Evolutionary conservation across 2,797 vertebrate species (phyloP), one percentile per base, ranked within the genome.

Genomic region (Selene dorsalis): DNA sequence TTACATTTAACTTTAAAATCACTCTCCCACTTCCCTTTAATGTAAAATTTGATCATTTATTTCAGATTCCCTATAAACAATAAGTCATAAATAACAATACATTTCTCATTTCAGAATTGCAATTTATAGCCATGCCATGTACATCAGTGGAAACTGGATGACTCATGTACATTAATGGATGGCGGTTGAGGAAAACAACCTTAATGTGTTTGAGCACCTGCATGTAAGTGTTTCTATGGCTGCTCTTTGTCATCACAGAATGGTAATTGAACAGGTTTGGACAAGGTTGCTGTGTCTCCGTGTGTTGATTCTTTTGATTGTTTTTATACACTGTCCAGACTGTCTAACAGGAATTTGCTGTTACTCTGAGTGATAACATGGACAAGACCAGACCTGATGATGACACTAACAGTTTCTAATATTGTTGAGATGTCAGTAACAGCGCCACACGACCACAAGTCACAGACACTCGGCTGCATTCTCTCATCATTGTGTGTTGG

Each of bases 401-500:
- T 18, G 32, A 35, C 32, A 35, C 6, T 35, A 35, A 35, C 32
- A 35, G 32, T 35, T 35, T 8, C 32, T 35, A 35, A 35, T 60
- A 71, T 1, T 41, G 20, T 9, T 48, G 22, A 45, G 14, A 63
- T 28, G 52, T 12, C 57, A 35, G 17, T 22, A 67, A 22, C 39
- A 13, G 35, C 35, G 26, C 14, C 30, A 59, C 48, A 52, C 12
- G 47, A 48, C 22, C 18, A 58, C 30, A 12, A 53, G 22, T 55
- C 62, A 60, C 66, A 72, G 30, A 45, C n/a, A 71, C 62, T 48
- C 24, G 30, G 41, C 52, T 28, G 13, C 22, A 55, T n/a, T 59
- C 32, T 47, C 53, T 7, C 38, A 41, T 22, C 16, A 4, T 7
- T 35, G 32, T 35, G 32, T 35, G 30, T 32, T 32, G 32, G 32